A percentile compares a stretch with the other conserved stretches of the same genome.
These are phyloP conservation scores for Neopipo cinnamomea DNA, from an alignment of 2,113 vertebrate genomes.

Conservation along the genomic window DNA sequence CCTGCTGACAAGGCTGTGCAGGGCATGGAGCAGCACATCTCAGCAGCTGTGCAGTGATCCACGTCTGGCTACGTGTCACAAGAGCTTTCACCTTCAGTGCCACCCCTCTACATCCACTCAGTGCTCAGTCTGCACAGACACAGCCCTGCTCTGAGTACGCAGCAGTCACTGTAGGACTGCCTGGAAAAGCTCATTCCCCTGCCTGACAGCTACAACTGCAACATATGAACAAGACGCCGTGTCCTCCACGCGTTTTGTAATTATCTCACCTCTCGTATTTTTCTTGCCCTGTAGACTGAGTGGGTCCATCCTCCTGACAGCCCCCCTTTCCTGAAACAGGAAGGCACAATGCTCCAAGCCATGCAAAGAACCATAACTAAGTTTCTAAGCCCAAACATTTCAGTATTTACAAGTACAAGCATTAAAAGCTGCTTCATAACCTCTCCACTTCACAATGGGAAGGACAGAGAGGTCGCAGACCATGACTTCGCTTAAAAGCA, in stretches of 20 bases:
- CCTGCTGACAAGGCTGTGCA: neutral
- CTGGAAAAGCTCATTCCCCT: neutral
- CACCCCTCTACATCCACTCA: neutral
- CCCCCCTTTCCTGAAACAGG: neutral
- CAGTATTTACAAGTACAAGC: neutral
- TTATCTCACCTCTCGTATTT: neutral
- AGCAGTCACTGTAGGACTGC: neutral
- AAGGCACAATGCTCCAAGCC: neutral
- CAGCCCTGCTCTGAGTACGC: neutral
- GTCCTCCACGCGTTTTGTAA: no score
- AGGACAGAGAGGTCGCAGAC: neutral
- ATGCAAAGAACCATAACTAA: neutral
- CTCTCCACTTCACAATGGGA: neutral
- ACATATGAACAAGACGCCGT: neutral
- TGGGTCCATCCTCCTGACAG: neutral
- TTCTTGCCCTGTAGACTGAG: neutral
- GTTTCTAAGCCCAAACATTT: neutral
- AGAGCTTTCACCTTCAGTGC: neutral
- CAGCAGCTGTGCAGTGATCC: neutral
- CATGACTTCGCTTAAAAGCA: neutral
- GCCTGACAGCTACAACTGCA: neutral
- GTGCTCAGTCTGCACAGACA: rapidly evolving
- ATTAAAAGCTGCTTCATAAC: neutral
- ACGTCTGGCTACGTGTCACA: neutral
- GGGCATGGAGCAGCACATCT: neutral